Conservation (phyloP, 2,888 invertebrate species). For the Heliconius aoede region DNA sequence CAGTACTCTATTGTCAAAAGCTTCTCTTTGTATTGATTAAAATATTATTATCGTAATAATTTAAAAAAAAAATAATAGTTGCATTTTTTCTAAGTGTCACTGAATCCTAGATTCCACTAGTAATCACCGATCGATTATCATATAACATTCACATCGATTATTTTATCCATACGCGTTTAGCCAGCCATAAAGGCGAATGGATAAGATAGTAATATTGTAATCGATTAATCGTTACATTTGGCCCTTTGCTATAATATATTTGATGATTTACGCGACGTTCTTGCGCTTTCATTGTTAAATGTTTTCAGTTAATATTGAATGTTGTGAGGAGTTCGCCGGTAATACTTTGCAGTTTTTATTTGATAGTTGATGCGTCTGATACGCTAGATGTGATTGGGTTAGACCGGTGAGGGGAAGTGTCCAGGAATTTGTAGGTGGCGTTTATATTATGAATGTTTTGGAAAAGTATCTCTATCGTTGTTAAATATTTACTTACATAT, state of each 20-base stretch:
- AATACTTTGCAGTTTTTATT: constrained; percentile 62
- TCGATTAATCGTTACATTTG: constrained; percentile 41
- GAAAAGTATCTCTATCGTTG: constrained; percentile 73
- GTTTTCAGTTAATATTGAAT: constrained; percentile 70
- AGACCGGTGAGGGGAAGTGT: constrained; percentile 58
- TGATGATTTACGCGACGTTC: constrained; percentile 58
- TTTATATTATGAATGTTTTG: constrained; percentile 61
- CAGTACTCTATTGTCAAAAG: constrained; percentile 40
- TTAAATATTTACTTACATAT: constrained; percentile 72
- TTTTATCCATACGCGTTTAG: constrained; percentile 73
- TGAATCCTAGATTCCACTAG: constrained; percentile 44
- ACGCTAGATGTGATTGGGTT: constrained; percentile 57
- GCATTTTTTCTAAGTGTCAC: constrained; percentile 59
- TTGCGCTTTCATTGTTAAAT: constrained; percentile 78
- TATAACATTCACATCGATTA: constrained; percentile 40
- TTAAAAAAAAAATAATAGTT: constrained; percentile 51
- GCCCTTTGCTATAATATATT: constrained; percentile 40
- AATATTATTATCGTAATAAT: constrained; percentile 47
- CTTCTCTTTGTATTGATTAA: constrained; percentile 42
- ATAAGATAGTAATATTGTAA: constrained; percentile 48
- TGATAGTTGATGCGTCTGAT: constrained; percentile 53
- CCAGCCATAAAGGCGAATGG: constrained; percentile 79
- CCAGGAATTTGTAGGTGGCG: constrained; percentile 55
- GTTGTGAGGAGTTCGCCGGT: constrained; percentile 68
- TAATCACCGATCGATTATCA: constrained; percentile 37